Percentiles rank a stretch among this genome's conserved stretches.
Conservation (phyloP, 1,140 invertebrate species). For the Bicyclus anynana region DNA sequence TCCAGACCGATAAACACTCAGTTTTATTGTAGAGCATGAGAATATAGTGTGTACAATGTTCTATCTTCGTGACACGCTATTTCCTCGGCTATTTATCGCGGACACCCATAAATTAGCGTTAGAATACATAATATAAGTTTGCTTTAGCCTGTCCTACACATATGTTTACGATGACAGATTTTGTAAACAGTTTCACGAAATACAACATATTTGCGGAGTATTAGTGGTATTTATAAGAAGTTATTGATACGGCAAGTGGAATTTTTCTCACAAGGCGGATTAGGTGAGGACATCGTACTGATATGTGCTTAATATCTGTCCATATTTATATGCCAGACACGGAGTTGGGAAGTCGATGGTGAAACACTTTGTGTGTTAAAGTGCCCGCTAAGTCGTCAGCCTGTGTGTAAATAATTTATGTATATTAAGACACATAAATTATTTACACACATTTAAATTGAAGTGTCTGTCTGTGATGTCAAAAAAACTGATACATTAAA, state of each 20-base stretch:
- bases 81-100: conserved; percentile 17
- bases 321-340: not conserved
- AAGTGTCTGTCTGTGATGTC: no score
- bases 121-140: conserved; percentile 10
- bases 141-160: conserved; percentile 6
- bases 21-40: conserved; percentile 15
- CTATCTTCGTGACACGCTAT: conserved; percentile 13
- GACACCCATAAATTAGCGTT: conserved; percentile 19
- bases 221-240: conserved; percentile 15
- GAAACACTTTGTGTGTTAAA: no score
- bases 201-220: conserved; percentile 4
- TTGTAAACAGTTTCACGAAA: conserved; percentile 17
- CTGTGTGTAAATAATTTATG: no score
- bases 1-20: conserved; percentile 15
- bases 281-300: not conserved
- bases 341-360: no score
- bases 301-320: not conserved
- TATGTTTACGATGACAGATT: conserved; percentile 19
- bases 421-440: no score
- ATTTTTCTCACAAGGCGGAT: not conserved
- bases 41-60: conserved; percentile 17
- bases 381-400: no score
- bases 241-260: not conserved
- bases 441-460: no score
- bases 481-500: no score